A percentile compares a stretch with the other conserved stretches of the same genome.
Evolutionary conservation across 2,113 vertebrate genomes (phyloP).

Genomic region (Cinclus mexicanus): DNA sequence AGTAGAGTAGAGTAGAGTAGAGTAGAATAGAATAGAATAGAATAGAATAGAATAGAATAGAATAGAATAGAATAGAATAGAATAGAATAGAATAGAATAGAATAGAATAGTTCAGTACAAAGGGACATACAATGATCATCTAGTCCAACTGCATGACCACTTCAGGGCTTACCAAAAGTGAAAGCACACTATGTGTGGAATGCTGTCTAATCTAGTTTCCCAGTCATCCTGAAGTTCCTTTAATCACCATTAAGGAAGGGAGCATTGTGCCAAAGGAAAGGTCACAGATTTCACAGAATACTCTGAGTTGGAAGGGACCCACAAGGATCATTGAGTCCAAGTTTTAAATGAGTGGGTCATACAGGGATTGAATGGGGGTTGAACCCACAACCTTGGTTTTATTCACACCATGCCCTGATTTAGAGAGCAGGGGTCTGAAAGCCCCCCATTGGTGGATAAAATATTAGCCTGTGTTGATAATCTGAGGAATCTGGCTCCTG

Average conservation of each 20-base stretch:
- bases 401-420: background rate
- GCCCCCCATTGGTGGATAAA: accelerated
- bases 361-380: background rate
- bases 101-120: background rate
- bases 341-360: background rate
- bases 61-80: background rate
- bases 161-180: background rate
- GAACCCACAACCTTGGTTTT: background rate
- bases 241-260: background rate
- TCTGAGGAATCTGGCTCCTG: background rate
- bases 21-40: background rate
- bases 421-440: background rate
- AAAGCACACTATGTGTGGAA: background rate
- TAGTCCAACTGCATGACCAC: background rate
- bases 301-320: background rate
- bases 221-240: background rate
- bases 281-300: background rate
- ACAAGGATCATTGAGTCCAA: background rate
- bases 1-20: background rate
- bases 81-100: background rate
- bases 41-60: background rate
- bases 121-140: background rate
- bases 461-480: background rate
- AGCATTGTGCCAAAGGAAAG: background rate
- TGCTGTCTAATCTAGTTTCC: background rate